These are phyloP conservation scores for Anoura caudifer DNA, from an alignment of 2,113 vertebrate species.

Conservation along the genomic window DNA sequence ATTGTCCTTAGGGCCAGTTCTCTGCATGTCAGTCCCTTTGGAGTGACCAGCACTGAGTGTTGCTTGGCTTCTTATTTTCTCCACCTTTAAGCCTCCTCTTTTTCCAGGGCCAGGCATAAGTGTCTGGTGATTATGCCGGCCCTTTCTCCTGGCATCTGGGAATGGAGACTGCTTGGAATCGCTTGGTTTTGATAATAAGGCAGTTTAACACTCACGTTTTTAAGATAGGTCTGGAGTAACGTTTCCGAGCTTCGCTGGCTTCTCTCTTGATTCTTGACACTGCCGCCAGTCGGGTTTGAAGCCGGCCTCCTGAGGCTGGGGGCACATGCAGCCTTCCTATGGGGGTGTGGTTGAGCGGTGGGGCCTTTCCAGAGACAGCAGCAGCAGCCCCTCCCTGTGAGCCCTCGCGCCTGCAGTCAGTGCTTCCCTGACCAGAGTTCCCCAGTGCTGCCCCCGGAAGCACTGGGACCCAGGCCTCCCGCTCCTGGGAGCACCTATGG, in stretches of 20 bases:
- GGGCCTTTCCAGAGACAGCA: neutral
- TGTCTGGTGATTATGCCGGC: too few species aligned
- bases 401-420: neutral
- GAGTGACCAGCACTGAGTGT: fast-evolving
- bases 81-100: neutral
- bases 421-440: neutral
- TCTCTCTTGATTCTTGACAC: neutral
- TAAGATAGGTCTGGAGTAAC: neutral
- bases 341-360: neutral
- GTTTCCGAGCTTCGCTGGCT: neutral
- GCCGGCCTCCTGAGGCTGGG: neutral
- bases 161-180: too few species aligned
- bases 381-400: neutral
- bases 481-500: neutral
- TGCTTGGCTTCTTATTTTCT: neutral
- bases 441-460: neutral
- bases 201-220: neutral
- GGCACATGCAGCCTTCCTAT: neutral
- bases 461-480: fast-evolving
- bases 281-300: neutral
- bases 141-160: neutral
- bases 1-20: neutral
- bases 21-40: neutral
- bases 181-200: neutral
- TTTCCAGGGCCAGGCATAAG: neutral